These are phyloP conservation scores for Ametastegia equiseti DNA, from an alignment of 2,888 invertebrate genomes.

Conservation along the genomic window DNA sequence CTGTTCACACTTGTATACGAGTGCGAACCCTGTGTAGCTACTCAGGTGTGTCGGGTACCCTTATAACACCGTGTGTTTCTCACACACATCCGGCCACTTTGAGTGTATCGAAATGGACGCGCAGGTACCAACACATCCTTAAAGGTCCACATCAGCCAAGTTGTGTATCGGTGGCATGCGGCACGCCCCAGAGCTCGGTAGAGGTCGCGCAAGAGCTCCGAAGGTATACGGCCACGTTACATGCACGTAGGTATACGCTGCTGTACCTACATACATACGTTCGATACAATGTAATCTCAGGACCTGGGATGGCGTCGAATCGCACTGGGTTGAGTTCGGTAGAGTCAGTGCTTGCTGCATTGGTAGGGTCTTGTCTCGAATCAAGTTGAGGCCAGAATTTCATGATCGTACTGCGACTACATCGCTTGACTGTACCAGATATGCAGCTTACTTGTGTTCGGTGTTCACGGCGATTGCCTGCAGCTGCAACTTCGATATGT, in stretches of 20 bases:
- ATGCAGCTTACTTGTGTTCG: no score
- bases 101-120: neutral
- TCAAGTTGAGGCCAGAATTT: conserved; percentile 7
- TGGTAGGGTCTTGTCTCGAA: no score
- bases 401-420: no score
- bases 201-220: conserved; percentile 27
- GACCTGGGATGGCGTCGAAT: neutral
- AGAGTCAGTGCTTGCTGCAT: no score
- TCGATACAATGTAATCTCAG: conserved; percentile 39
- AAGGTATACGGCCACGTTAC: neutral
- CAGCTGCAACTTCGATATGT: neutral
- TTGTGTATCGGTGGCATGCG: conserved; percentile 28
- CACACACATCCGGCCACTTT: neutral
- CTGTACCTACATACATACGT: conserved; percentile 18
- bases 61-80: neutral
- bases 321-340: neutral
- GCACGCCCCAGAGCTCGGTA: conserved; percentile 34
- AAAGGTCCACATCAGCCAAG: no score
- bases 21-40: neutral
- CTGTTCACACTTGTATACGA: neutral
- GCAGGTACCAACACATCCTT: neutral
- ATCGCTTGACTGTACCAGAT: neutral
- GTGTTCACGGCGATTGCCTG: neutral
- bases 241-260: no score
- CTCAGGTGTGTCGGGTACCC: neutral